phyloP scores from a whole-genome alignment of 2,888 invertebrate genomes.

The Eupithecia insigniata region DNA sequence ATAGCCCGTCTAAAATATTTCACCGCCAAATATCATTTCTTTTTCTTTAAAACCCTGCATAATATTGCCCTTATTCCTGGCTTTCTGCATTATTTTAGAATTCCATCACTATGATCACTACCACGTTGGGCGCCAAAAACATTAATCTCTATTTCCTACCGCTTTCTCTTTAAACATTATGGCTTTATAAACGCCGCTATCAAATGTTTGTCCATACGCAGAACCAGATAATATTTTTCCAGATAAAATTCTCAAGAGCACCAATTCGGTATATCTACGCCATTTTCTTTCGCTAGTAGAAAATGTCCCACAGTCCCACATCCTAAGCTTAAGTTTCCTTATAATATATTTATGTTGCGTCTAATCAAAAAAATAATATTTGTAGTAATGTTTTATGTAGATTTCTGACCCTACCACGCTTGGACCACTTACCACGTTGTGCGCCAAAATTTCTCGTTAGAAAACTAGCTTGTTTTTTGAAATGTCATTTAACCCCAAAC shows the following conservation, averaged over 20 bases:
- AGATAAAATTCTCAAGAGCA: too few species aligned
- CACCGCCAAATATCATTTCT: background rate
- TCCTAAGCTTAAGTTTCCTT: background rate
- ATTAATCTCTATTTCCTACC: background rate
- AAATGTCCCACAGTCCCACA: background rate
- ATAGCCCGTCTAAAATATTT: background rate
- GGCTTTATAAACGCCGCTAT: background rate
- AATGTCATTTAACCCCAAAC: background rate
- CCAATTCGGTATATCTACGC: too few species aligned
- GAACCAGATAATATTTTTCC: background rate
- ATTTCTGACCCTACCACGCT: background rate
- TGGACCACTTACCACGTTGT: background rate
- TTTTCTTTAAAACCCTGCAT: background rate
- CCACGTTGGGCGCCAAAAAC: conserved; percentile 25
- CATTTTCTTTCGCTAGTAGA: background rate
- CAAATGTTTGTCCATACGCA: background rate
- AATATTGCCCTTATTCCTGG: too few species aligned
- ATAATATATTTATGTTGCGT: background rate
- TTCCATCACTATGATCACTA: background rate
- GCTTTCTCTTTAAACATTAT: background rate
- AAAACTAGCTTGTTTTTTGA: background rate
- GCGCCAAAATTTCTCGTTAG: background rate
- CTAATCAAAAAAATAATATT: too few species aligned
- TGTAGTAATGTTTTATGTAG: background rate
- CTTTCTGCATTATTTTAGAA: background rate